Conservation (phyloP, 2,888 invertebrate genomes). For the Hirtodrosophila cameraria region DNA sequence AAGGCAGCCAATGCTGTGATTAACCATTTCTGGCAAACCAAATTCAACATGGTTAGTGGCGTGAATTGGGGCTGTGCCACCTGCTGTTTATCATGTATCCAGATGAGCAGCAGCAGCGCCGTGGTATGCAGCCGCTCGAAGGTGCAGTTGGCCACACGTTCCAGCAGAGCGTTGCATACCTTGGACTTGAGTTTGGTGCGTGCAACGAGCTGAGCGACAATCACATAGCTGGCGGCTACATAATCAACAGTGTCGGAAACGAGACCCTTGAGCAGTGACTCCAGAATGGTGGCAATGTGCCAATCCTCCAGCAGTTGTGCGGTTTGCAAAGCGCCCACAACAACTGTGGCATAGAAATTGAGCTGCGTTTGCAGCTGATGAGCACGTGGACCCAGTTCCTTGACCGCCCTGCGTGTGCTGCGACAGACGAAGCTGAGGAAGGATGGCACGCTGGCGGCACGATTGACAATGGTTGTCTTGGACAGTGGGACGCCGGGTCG, state of each 20-base stretch:
- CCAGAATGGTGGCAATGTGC: slow-evolving; percentile 89
- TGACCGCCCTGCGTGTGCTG: slow-evolving; percentile 86
- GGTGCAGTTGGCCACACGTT: slow-evolving; percentile 86
- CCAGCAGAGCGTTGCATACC: slow-evolving; percentile 87
- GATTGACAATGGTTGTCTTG: slow-evolving; percentile 89
- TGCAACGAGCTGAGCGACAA: slow-evolving; percentile 88
- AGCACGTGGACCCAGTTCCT: slow-evolving; percentile 86
- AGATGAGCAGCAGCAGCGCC: slow-evolving; percentile 87
- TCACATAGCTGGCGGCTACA: slow-evolving; percentile 89
- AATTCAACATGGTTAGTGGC: slow-evolving; percentile 85
- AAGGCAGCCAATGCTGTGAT: slow-evolving; percentile 85
- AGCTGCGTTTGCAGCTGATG: slow-evolving; percentile 88
- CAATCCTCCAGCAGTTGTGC: slow-evolving; percentile 86
- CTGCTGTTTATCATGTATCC: slow-evolving; percentile 89
- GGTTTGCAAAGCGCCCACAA: slow-evolving; percentile 89
- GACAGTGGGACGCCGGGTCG: slow-evolving; percentile 90
- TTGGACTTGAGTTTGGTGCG: slow-evolving; percentile 86
- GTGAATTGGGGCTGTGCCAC: slow-evolving; percentile 85
- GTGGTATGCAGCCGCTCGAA: slow-evolving; percentile 86
- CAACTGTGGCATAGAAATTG: slow-evolving; percentile 91
- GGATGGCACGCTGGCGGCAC: slow-evolving; percentile 87
- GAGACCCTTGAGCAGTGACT: slow-evolving; percentile 89
- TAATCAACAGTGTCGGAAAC: slow-evolving; percentile 89
- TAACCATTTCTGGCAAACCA: slow-evolving; percentile 85
- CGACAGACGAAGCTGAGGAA: slow-evolving; percentile 88